These are phyloP conservation scores for Mastigias papua DNA, from an alignment of 30 jellyfish, hydroid and myxozoan genomes.

Conservation along the genomic window DNA sequence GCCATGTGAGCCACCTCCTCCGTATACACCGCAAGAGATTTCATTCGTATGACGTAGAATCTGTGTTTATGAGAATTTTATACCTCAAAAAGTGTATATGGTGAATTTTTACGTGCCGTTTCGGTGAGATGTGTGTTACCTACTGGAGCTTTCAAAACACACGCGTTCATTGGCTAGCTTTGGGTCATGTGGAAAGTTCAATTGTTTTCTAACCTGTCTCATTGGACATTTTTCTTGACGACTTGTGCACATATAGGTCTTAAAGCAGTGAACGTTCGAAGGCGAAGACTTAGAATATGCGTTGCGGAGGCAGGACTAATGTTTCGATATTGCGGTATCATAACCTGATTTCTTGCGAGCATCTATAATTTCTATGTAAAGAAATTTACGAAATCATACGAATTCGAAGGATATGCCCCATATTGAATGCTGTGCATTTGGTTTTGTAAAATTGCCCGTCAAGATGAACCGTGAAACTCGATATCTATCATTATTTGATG, in stretches of 20 bases:
- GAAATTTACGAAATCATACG: neutral
- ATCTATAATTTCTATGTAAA: too few species aligned
- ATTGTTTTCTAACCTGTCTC: neutral
- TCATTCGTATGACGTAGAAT: slow-evolving; percentile 57
- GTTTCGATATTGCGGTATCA: neutral
- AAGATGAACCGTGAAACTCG: neutral
- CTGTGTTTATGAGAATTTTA: neutral
- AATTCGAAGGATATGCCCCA: too few species aligned
- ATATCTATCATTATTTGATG: neutral
- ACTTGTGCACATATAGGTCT: neutral
- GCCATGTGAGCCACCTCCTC: slow-evolving; percentile 90
- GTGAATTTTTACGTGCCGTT: slow-evolving; percentile 1
- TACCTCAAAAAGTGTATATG: neutral
- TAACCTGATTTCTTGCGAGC: neutral
- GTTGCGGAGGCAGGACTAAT: too few species aligned
- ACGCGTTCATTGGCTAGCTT: neutral
- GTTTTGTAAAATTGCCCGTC: neutral
- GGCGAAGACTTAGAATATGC: too few species aligned
- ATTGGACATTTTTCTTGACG: neutral
- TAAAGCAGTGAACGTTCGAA: too few species aligned
- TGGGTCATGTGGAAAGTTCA: neutral
- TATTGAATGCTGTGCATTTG: neutral
- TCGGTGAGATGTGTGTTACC: neutral
- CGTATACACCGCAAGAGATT: slow-evolving; percentile 81
- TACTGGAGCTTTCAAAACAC: neutral